phyloP scores from a whole-genome alignment of 2,888 invertebrate genomes.

The Parnassius glacialis region DNA sequence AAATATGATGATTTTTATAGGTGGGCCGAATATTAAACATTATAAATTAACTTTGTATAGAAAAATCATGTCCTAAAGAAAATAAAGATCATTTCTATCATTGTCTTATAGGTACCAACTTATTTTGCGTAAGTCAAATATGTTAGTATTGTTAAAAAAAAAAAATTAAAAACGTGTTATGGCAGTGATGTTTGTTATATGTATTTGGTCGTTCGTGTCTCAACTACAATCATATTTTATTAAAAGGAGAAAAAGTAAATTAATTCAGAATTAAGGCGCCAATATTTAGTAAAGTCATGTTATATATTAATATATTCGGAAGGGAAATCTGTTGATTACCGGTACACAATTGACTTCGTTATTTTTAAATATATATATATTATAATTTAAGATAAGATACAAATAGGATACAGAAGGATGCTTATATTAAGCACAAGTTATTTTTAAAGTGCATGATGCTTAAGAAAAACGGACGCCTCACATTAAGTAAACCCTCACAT shows the following conservation, averaged over 20 bases:
- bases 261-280: neutral
- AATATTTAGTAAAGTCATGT: neutral
- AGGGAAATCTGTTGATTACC: neutral
- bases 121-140: neutral
- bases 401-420: too few relatives aligned
- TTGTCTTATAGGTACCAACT: neutral
- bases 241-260: neutral
- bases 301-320: neutral
- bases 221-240: neutral
- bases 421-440: too few relatives aligned
- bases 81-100: neutral
- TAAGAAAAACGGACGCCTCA: conserved; percentile 10
- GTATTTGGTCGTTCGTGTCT: neutral
- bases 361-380: too few relatives aligned
- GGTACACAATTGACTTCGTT: neutral
- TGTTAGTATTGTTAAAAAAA: neutral
- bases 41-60: neutral
- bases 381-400: too few relatives aligned
- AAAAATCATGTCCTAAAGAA: too few relatives aligned
- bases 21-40: conserved; percentile 1
- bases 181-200: conserved; percentile 4
- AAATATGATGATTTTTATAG: conserved; percentile 1
- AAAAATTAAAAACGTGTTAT: neutral
- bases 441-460: neutral
- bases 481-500: neutral